Percentiles rank a stretch among this genome's conserved stretches.
These are phyloP conservation scores for Drosophila arawakana DNA, from an alignment of 1,140 invertebrate genomes.

Conservation along the genomic window DNA sequence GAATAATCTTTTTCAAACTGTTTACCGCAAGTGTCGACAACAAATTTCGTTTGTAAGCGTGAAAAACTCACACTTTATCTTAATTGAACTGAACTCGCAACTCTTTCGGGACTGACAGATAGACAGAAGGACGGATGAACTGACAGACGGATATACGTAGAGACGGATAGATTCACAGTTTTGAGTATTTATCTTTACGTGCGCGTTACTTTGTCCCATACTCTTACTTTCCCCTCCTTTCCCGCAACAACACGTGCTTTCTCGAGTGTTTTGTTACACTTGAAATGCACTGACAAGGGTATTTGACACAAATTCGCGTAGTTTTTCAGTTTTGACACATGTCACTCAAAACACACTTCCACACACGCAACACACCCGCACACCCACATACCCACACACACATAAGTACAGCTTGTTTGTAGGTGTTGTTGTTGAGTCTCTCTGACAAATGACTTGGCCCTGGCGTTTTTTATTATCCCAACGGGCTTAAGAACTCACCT, in stretches of 20 bases:
- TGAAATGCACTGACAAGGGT: conserved; percentile 78
- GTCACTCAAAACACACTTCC: conserved; percentile 66
- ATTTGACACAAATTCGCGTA: conserved; percentile 83
- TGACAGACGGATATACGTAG: too few relatives aligned
- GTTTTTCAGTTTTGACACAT: conserved; percentile 82
- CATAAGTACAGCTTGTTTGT: conserved; percentile 6
- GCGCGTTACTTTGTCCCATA: neutral
- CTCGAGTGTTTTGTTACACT: conserved; percentile 59
- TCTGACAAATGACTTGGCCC: conserved; percentile 73
- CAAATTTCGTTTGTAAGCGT: conserved; percentile 22
- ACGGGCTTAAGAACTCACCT: conserved; percentile 61
- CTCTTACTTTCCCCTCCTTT: neutral
- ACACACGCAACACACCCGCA: conserved; percentile 27
- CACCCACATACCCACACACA: conserved; percentile 17
- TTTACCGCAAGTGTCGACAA: conserved; percentile 21
- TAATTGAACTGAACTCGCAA: conserved; percentile 22
- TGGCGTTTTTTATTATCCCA: conserved; percentile 78
- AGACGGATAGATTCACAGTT: conserved; percentile 9
- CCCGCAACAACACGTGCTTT: conserved; percentile 20
- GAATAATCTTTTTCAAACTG: conserved; percentile 10
- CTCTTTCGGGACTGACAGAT: conserved; percentile 28
- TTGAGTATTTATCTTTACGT: conserved; percentile 14
- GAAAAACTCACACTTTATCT: conserved; percentile 27
- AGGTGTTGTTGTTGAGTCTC: conserved; percentile 48
- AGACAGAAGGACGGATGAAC: neutral